These are phyloP conservation scores for Diarsia dahlii DNA, from an alignment of 2,888 invertebrate species.

Conservation along the genomic window DNA sequence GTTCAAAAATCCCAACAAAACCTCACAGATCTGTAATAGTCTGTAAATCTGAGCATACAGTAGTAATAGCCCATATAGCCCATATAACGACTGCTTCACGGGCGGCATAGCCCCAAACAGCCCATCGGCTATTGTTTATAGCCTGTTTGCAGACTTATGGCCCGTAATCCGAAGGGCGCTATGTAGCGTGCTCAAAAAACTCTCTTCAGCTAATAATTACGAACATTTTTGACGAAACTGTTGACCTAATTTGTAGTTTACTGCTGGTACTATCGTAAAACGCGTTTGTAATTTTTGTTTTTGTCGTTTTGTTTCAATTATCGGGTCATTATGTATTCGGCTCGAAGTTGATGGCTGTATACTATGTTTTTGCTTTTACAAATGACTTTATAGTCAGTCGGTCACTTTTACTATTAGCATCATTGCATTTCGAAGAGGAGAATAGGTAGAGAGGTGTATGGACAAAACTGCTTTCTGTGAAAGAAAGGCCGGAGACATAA, in stretches of 20 bases:
- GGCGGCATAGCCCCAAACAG: constrained; percentile 66
- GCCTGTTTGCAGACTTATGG: constrained; percentile 55
- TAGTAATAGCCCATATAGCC: constrained; percentile 66
- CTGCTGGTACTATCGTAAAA: constrained; percentile 8
- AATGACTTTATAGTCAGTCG: background rate
- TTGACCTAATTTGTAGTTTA: constrained; percentile 43
- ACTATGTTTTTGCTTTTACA: background rate
- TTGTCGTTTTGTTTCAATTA: constrained; percentile 25
- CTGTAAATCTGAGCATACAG: constrained; percentile 49
- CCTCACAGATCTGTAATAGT: constrained; percentile 34
- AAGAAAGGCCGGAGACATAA: background rate
- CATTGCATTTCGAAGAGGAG: background rate
- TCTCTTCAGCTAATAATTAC: constrained; percentile 51
- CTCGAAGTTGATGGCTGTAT: background rate
- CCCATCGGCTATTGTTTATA: constrained; percentile 71
- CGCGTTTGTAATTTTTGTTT: constrained; percentile 27
- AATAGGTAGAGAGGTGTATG: too few species aligned
- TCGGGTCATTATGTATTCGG: background rate
- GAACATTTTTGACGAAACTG: constrained; percentile 41
- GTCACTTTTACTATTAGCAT: background rate
- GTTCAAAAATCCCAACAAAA: background rate
- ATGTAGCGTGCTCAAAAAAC: constrained; percentile 49
- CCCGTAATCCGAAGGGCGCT: constrained; percentile 45
- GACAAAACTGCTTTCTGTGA: background rate
- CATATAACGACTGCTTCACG: constrained; percentile 70